These are phyloP conservation scores for Linnaemya tessellans DNA, from an alignment of 2,888 invertebrate species.

Conservation along the genomic window DNA sequence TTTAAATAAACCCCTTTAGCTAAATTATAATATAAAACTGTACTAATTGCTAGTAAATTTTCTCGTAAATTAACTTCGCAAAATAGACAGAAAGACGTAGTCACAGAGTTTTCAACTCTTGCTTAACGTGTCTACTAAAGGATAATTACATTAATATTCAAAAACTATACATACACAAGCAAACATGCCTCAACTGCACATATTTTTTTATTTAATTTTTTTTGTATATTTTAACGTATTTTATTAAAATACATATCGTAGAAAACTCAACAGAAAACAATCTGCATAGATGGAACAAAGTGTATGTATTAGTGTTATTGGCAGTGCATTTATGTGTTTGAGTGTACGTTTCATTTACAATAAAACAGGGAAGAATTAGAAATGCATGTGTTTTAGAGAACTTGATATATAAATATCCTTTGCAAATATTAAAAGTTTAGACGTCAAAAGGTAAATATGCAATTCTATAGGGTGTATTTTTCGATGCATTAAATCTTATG, in stretches of 20 bases:
- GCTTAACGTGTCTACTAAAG: slow-evolving; percentile 8
- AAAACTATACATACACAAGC: background rate
- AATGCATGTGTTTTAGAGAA: slow-evolving; percentile 16
- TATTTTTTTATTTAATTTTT: background rate
- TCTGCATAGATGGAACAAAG: background rate
- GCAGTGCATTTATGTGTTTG: background rate
- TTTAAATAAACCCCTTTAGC: slow-evolving; percentile 67
- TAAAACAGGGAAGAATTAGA: slow-evolving; percentile 55
- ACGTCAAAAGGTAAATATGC: background rate
- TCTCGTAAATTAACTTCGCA: slow-evolving; percentile 78
- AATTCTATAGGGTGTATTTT: background rate
- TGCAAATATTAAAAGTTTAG: slow-evolving; percentile 20
- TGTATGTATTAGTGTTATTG: too few relatives aligned
- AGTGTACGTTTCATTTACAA: background rate
- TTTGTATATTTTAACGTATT: slow-evolving; percentile 8
- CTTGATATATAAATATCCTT: slow-evolving; percentile 55
- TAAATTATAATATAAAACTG: slow-evolving; percentile 75
- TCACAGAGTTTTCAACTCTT: slow-evolving; percentile 9
- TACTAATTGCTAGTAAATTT: slow-evolving; percentile 80
- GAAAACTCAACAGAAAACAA: slow-evolving; percentile 17
- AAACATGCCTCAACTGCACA: background rate
- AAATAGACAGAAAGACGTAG: slow-evolving; percentile 41
- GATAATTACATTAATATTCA: slow-evolving; percentile 47
- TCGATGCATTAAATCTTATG: too few relatives aligned
- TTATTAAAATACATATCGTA: slow-evolving; percentile 45